phyloP scores from a whole-genome alignment of 2,888 invertebrate genomes.

The Rhorus exstirpatorius region DNA sequence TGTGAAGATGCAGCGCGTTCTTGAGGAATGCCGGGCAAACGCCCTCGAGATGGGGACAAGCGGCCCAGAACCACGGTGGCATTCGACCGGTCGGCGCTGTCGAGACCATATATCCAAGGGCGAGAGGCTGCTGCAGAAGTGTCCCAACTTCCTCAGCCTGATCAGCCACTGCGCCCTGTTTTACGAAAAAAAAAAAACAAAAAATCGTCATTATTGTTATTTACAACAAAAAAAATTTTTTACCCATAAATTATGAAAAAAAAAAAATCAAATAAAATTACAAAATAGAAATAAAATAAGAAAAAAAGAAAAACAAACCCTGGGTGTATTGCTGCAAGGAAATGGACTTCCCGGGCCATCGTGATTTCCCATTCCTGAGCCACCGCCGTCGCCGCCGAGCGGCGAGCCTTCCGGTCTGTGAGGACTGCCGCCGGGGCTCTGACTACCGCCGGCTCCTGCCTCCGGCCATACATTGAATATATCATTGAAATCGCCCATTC shows the following conservation, averaged over 20 bases:
- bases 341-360: constrained; percentile 87
- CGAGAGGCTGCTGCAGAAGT: constrained; percentile 98
- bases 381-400: constrained; percentile 83
- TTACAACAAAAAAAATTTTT: not conserved
- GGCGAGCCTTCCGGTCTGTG: constrained; percentile 84
- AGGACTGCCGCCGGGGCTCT: constrained; percentile 89
- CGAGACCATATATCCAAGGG: constrained; percentile 98
- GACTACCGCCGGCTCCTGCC: constrained; percentile 87
- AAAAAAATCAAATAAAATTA: not conserved
- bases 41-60: constrained; percentile 96
- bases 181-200: not conserved
- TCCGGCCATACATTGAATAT: constrained; percentile 92
- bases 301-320: constrained; percentile 82
- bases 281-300: not conserved
- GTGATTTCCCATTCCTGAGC: constrained; percentile 85
- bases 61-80: constrained; percentile 99
- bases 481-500: constrained; percentile 92
- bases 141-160: constrained; percentile 92
- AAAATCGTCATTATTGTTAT: no score
- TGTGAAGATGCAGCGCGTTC: constrained; percentile 98
- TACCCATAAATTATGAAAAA: not conserved
- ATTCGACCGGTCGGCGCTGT: constrained; percentile 97
- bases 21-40: constrained; percentile 97
- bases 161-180: constrained; percentile 86
- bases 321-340: constrained; percentile 87